Percentiles rank a stretch among this genome's conserved stretches.
Evolutionary conservation across 2,113 vertebrate genomes (phyloP).

Genomic region (Tachycineta bicolor): DNA sequence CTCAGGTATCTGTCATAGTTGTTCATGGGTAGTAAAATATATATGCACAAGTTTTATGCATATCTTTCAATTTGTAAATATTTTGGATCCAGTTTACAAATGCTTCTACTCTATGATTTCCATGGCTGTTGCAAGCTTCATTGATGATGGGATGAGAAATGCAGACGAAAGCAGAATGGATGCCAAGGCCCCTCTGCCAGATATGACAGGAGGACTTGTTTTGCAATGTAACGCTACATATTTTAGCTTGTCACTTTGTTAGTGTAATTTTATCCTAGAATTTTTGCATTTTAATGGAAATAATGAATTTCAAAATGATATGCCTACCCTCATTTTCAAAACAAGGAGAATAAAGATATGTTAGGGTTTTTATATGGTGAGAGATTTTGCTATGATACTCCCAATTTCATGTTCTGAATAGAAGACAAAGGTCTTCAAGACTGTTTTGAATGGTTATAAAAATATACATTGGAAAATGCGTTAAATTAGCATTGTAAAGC

Average conservation of each 20-base stretch:
- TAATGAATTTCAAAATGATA: neutral
- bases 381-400: neutral
- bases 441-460: neutral
- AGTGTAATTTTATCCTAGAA: neutral
- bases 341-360: neutral
- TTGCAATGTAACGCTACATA: constrained; percentile 6
- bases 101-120: neutral
- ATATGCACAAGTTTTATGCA: neutral
- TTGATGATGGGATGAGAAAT: neutral
- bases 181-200: constrained; percentile 29
- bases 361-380: neutral
- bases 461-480: neutral
- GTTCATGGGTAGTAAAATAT: neutral
- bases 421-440: neutral
- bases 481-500: neutral
- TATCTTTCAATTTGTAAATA: neutral
- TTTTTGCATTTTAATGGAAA: constrained; percentile 8
- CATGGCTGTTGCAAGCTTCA: neutral
- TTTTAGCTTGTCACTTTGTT: constrained; percentile 41
- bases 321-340: neutral
- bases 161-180: neutral
- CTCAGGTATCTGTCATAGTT: neutral
- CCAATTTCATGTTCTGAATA: neutral
- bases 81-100: neutral
- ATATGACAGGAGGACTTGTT: constrained; percentile 9